Conservation (phyloP, 2,888 invertebrate genomes). For the Cremastinae sp. region DNA sequence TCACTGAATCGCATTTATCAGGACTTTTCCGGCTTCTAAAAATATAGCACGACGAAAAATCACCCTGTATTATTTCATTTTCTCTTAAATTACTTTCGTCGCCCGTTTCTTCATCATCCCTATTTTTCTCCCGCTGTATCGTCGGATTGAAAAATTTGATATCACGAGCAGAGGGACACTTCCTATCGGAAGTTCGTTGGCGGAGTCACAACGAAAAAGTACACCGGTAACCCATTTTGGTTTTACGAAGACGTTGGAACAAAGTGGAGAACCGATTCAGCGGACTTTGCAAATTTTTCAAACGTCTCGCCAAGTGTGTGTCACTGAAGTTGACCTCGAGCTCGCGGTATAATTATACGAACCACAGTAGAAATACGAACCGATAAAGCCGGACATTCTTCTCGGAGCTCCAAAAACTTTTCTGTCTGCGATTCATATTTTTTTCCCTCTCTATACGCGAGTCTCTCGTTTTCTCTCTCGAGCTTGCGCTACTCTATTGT, state of each 20-base stretch:
- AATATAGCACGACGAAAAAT: neutral
- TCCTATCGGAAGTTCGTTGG: slow-evolving; percentile 28
- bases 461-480: slow-evolving; percentile 37
- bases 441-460: slow-evolving; percentile 31
- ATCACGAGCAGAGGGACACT: neutral
- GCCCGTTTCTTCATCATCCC: neutral
- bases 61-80: slow-evolving; percentile 8
- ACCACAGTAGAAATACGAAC: slow-evolving; percentile 11
- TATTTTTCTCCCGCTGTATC: too few relatives aligned
- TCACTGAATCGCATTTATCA: too few relatives aligned
- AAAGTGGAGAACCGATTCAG: slow-evolving; percentile 36
- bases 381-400: slow-evolving; percentile 40
- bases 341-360: slow-evolving; percentile 37
- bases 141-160: neutral
- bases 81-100: neutral
- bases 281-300: slow-evolving; percentile 71
- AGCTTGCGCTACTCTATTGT: slow-evolving; percentile 51
- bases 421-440: slow-evolving; percentile 26
- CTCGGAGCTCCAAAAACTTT: slow-evolving; percentile 42
- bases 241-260: slow-evolving; percentile 1
- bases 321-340: slow-evolving; percentile 8
- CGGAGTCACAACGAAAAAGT: too few relatives aligned
- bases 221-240: too few relatives aligned
- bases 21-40: too few relatives aligned
- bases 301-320: slow-evolving; percentile 51